phyloP scores from a whole-genome alignment of 2,797 vertebrate genomes.

The Eospalax fontanierii region DNA sequence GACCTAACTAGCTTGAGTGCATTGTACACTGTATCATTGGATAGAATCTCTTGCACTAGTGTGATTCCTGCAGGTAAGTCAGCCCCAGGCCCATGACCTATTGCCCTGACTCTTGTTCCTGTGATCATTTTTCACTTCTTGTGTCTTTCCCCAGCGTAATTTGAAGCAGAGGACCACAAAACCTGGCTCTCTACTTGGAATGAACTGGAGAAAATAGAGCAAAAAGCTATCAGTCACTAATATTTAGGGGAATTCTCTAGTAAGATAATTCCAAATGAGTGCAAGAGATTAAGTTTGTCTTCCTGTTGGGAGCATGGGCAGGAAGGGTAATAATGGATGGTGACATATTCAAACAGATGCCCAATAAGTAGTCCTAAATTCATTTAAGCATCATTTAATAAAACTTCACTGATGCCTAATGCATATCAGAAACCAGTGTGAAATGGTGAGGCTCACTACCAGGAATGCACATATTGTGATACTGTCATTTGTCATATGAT shows the following conservation, averaged over 20 bases:
- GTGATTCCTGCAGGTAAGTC: background rate
- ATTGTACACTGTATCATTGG: too few relatives aligned
- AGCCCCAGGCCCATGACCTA: accelerated
- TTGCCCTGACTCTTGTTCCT: background rate
- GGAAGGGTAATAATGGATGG: background rate
- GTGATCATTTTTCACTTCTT: too few relatives aligned
- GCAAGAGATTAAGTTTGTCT: background rate
- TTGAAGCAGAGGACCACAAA: background rate
- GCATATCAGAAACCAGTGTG: background rate
- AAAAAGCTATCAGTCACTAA: background rate
- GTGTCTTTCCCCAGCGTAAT: background rate
- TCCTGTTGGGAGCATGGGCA: background rate
- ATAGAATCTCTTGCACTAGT: background rate
- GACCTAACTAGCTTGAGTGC: background rate
- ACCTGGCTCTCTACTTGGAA: background rate
- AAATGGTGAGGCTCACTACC: background rate
- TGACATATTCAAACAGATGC: too few relatives aligned
- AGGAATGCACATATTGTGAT: background rate
- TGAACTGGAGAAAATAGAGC: background rate
- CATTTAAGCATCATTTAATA: background rate
- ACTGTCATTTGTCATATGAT: accelerated
- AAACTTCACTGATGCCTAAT: background rate
- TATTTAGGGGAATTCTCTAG: background rate
- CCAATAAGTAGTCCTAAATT: accelerated
- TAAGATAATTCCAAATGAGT: background rate